Evolutionary conservation across 2,888 invertebrate genomes (phyloP), one percentile per base, ranked within the genome.

Genomic region (Hipparchia semele): DNA sequence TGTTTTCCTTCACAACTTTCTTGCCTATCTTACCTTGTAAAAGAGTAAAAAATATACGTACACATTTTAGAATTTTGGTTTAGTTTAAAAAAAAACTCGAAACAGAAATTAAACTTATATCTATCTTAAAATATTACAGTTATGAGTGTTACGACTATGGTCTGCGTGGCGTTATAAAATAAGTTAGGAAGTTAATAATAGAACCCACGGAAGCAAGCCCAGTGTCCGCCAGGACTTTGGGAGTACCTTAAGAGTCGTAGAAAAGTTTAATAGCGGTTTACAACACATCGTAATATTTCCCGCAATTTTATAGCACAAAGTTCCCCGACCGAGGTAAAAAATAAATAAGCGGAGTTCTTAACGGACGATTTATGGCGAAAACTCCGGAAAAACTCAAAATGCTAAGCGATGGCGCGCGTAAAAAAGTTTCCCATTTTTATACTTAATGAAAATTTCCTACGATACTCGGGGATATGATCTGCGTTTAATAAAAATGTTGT

Each of bases 251-350:
- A 46, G 39, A 33, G 69, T 61, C 61, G 69, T 69, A 61, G 60
- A n/a, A 60, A 71, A 75, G 73, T 73, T 73, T 73, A 71, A 75
- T 66, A 73, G 75, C 71, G 56, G 59, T 75, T 73, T 75, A 73
- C 73, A 73, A 58, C 75, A 72, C 69, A 71, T 75, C 59, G 68
- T 73, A 71, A 71, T 75, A 70, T 75, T 71, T 71, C 61, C 73
- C 66, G 65, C 70, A 73, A 75, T 73, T 75, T 73, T 75, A 73
- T 75, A 71, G 73, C 71, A 68, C 51, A 71, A 75, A 73, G 71
- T 75, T 75, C 56, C 49, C 61, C 61, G 53, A 39, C 53, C 61
- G 49, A 39, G 49, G 73, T 56, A 74, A 76, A 76, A 76, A 76
- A 72, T 72, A 74, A 76, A 69, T 69, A 69, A 69, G 69, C 69